Base-by-base conservation (phyloP, 2,113 vertebrate genomes). In the Cavia aperea region DNA sequence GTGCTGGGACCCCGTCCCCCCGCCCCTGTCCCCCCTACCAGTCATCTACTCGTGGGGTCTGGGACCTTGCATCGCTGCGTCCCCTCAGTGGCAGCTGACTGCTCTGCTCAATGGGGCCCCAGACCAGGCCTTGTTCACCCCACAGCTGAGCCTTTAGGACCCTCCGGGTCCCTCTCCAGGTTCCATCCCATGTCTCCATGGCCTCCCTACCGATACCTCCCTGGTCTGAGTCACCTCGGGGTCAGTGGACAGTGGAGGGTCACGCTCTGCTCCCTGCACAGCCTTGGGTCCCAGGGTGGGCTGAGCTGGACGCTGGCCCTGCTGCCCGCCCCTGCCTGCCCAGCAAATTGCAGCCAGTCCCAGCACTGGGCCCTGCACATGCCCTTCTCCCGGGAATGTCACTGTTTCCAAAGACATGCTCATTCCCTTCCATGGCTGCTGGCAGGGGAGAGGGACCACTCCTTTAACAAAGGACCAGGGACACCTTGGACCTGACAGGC, bases 381-480 rank as follows among this genome's bases (percentile, higher is more conserved):
- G 0, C 4, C 0, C 29, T 39, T 15, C 0, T 26, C 63, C 6
- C 31, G 70, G 49, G 26, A 33, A 39, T 0, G 15, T 2, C 12
- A 19, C 70, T 73, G 70, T 24, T 73, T 73, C 70, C 21, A 5
- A n/a, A 24, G 21, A 43, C 33, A 23, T 31, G 4, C 24, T 29
- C 8, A 12, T 60, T 33, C 3, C 2, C 46, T 70, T 68, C 82
- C 62, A 19, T 19, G 3, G 77, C 58, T 23, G 39, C 62, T 4
- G 26, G 62, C 54, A 49, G 89, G 43, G 49, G 3, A 4, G 26
- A 7, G 68, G 2, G 39, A 2, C n/a, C 89, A 60, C 95, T 92
- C 89, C 43, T 91, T 23, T 82, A 1, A 54, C 56, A 23, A 39
- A 77, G 23, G 51, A 66, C 24, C 65, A 18, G 14, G 33, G 33